Evolutionary conservation across 2,888 invertebrate genomes (phyloP).

Genomic region (Epirrhoe tristata): DNA sequence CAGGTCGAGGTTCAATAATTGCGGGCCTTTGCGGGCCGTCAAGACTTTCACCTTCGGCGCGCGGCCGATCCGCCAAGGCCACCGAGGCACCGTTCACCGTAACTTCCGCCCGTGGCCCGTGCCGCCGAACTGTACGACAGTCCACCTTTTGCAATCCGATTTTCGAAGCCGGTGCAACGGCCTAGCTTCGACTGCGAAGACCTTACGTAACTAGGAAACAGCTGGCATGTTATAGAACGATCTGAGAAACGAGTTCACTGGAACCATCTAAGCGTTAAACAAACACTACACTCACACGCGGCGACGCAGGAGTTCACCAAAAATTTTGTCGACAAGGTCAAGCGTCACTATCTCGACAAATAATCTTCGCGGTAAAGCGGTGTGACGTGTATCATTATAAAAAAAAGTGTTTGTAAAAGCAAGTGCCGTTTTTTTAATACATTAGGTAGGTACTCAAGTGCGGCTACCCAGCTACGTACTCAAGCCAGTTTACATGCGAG

Average conservation of each 20-base stretch:
- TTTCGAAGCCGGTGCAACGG: conserved; percentile 69
- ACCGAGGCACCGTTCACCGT: conserved; percentile 72
- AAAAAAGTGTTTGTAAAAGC: conserved; percentile 54
- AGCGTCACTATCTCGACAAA: conserved; percentile 32
- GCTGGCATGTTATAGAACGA: conserved; percentile 49
- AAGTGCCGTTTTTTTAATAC: conserved; percentile 61
- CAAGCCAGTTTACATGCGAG: conserved; percentile 55
- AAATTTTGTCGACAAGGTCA: conserved; percentile 46
- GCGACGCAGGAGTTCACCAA: conserved; percentile 38
- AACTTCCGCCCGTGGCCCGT: conserved; percentile 69
- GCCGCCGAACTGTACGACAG: conserved; percentile 48
- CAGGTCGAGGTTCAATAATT: conserved; percentile 81
- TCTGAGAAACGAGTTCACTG: conserved; percentile 45
- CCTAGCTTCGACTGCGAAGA: conserved; percentile 49
- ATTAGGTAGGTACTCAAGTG: conserved; percentile 51
- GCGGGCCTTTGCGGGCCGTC: conserved; percentile 72
- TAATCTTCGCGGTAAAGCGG: conserved; percentile 17
- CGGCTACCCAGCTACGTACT: conserved; percentile 39
- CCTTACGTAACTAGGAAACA: conserved; percentile 60
- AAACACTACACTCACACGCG: conserved; percentile 31
- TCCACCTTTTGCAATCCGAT: conserved; percentile 68
- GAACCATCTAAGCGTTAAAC: conserved; percentile 38
- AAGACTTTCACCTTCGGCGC: conserved; percentile 84
- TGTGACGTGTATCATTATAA: conserved; percentile 40
- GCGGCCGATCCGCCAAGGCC: conserved; percentile 77